Evolutionary conservation across 2,797 vertebrate species (phyloP).

Genomic region (Pangasius sanitwongsei): DNA sequence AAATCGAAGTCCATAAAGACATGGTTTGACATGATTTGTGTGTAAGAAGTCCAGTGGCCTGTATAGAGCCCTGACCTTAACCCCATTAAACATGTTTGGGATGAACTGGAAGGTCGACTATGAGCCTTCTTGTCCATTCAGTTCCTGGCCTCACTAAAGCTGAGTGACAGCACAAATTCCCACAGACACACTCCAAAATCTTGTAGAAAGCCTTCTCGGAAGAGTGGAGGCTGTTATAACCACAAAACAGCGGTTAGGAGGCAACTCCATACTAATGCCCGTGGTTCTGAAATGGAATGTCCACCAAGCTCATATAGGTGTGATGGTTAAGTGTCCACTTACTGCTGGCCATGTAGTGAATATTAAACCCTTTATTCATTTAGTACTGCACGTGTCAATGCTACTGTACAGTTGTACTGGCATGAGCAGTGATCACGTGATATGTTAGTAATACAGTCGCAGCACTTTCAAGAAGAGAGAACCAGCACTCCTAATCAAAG

Average conservation of each 20-base stretch:
- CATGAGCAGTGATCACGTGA: not conserved
- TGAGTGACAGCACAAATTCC: not conserved
- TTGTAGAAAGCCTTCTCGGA: not conserved
- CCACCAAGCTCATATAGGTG: not conserved
- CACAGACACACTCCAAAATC: not conserved
- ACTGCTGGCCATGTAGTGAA: not conserved
- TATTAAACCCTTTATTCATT: not conserved
- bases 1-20: not conserved
- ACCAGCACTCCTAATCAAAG: not conserved
- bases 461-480: not conserved
- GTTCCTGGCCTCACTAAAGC: not conserved
- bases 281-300: not conserved
- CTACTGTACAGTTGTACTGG: not conserved
- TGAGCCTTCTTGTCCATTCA: not conserved
- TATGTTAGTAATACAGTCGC: not conserved
- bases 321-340: not conserved
- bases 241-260: not conserved
- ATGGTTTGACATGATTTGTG: not conserved
- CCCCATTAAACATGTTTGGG: not conserved
- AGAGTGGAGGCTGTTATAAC: not conserved
- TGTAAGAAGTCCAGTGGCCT: not conserved
- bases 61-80: not conserved
- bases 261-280: not conserved
- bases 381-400: not conserved
- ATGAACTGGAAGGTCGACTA: not conserved